phyloP scores from a whole-genome alignment of 2,113 vertebrate genomes.

The Euleptes europaea region DNA sequence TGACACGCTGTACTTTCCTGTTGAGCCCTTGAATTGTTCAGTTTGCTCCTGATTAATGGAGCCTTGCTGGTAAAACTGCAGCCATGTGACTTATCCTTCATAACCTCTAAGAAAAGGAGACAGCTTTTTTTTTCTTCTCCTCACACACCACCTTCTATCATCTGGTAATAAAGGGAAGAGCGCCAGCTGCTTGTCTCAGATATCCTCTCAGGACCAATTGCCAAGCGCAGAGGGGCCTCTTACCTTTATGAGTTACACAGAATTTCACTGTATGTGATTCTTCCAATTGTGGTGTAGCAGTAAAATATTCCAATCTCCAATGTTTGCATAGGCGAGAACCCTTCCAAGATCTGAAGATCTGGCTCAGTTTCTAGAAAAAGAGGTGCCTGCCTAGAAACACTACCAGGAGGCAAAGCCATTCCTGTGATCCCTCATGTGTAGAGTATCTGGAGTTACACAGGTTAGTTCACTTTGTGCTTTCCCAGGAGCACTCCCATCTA shows the following conservation, averaged over 20 bases:
- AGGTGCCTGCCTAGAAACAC: too few relatives aligned
- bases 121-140: background rate
- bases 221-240: too few relatives aligned
- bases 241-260: background rate
- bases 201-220: background rate
- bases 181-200: background rate
- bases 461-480: too few relatives aligned
- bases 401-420: too few relatives aligned
- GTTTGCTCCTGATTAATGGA: rapidly evolving
- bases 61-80: background rate
- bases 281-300: background rate
- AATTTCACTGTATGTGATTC: background rate
- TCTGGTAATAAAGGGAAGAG: background rate
- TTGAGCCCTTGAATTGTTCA: background rate
- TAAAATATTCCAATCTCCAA: too few relatives aligned
- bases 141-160: background rate
- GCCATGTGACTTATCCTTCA: background rate
- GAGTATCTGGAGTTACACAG: background rate
- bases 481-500: too few relatives aligned
- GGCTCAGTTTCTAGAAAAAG: too few relatives aligned
- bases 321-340: too few relatives aligned
- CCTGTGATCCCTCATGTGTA: background rate
- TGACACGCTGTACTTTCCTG: background rate
- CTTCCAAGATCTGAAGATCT: too few relatives aligned
- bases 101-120: conserved; percentile 5